phyloP scores from a whole-genome alignment of 2,797 vertebrate genomes.

The Varecia variegata region DNA sequence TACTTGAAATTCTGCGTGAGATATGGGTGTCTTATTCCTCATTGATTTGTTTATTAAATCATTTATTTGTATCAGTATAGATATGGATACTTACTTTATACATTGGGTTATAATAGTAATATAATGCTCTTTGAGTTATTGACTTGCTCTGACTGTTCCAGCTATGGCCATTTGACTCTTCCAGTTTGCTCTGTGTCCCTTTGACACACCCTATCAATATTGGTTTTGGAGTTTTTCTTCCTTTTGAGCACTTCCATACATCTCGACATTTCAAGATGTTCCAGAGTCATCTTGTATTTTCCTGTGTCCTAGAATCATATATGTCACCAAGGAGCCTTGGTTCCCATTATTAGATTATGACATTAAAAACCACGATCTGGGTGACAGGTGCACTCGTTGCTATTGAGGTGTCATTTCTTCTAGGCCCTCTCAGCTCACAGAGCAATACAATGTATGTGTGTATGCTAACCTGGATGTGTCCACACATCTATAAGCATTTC shows the following conservation, averaged over 20 bases:
- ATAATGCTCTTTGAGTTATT: background rate
- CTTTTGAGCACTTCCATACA: background rate
- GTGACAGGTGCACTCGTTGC: rapidly evolving
- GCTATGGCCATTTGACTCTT: background rate
- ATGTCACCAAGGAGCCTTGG: background rate
- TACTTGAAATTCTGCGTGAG: background rate
- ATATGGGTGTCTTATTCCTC: background rate
- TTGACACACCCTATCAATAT: background rate
- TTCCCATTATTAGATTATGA: background rate
- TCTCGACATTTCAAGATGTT: background rate
- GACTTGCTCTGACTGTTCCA: background rate
- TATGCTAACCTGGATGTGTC: background rate
- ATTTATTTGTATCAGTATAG: background rate
- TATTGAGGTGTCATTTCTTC: background rate
- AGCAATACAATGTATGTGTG: background rate
- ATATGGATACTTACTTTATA: background rate
- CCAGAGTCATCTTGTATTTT: background rate
- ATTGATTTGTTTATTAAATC: background rate
- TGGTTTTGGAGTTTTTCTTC: background rate
- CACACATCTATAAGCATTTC: background rate
- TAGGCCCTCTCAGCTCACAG: background rate
- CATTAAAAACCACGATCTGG: background rate
- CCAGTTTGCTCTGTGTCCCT: background rate
- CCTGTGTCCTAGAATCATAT: background rate
- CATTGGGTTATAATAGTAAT: background rate